Base-by-base conservation (phyloP, 1,140 invertebrate genomes). In the Hyphantria cunea region DNA sequence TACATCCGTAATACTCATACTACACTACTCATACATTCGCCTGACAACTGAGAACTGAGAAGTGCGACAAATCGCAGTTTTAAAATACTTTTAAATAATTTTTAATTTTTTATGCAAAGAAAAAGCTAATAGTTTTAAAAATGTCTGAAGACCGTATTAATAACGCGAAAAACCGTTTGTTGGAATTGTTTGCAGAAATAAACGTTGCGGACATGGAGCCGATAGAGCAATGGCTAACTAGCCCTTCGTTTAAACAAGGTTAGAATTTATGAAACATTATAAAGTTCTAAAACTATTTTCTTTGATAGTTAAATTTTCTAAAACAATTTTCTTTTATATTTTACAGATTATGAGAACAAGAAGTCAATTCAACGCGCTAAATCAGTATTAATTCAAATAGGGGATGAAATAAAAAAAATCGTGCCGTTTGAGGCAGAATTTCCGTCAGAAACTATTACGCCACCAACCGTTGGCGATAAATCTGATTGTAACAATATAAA, bases 341-440 rank as follows among this genome's bases (percentile, higher is more conserved):
- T n/a, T n/a, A 45, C 73, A 91, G 91, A 91, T 71, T 77, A 91
- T 47, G 69, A 90, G 70, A 72, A 69, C 11, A 82, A 83, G 59
- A 80, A 76, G 53, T 47, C 66, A 11, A 58, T 86, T 3, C 59
- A 70, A 52, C 80, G 62, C 45, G 74, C 72, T 25, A 82, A 86
- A 48, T 82, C 82, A 39, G 64, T 73, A 45, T 75, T 94, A 31
- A 82, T 87, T 66, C 84, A 86, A 33, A 93, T 94, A 65, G 90
- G 87, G 2, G 72, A 91, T 39, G 90, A 93, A 39, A 82, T 95
- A 13, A 92, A 91, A 60, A 74, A 91, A 64, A 83, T 91, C 65
- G 69, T 95, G 34, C 94, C 94, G 32, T 77, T 92, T 41, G 83
- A 92, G 71, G 93, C 91, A 44, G 89, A 93, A 65, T 83, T 94